Base-by-base conservation (phyloP, 1,140 invertebrate genomes). In the Drepana arcuata region DNA sequence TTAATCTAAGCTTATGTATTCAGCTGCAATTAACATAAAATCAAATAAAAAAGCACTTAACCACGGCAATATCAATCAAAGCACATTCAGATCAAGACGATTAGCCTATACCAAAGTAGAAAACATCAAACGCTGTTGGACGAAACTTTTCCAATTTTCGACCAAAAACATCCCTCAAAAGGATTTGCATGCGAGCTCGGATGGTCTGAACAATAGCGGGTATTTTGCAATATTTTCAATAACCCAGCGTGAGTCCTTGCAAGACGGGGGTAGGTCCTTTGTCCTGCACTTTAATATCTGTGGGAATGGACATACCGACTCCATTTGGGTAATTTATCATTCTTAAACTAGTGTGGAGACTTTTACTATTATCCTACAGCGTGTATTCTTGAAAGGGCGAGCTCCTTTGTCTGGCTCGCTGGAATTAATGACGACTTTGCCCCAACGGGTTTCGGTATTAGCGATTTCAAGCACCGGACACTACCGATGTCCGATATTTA, bases 271-370 rank as follows among this genome's bases (percentile, higher is more conserved):
- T 59, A 48, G 43, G 18, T 52, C 53, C 37, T 64, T 81, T 81
- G 77, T 81, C 47, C 57, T 30, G 39, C 50, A 43, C 61, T 79
- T 75, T 81, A 81, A 81, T 81, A 81, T 81, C 74, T 81, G 77
- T 81, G 77, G 77, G 77, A 81, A 81, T 77, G 63, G 71, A 81
- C 77, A 77, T 78, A 65, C 77, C 77, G 69, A 68, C 57, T 75
- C 66, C 68, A 73, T 75, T 72, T 77, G 42, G 60, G 70, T 63
- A 73, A 81, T 81, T 81, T 78, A 81, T 81, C 77, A 81, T 78
- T 78, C 73, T 78, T 79, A 77, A 81, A 71, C 67, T 33, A 55
- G 59, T 46, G 37, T 27, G 40, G 40, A 48, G 44, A 54, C 41
- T 40, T 48, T 40, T 34, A 35, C 56, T 55, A 50, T 59, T 64